Conservation (phyloP, 2,888 invertebrate species). For the Euspilapteryx auroguttella region DNA sequence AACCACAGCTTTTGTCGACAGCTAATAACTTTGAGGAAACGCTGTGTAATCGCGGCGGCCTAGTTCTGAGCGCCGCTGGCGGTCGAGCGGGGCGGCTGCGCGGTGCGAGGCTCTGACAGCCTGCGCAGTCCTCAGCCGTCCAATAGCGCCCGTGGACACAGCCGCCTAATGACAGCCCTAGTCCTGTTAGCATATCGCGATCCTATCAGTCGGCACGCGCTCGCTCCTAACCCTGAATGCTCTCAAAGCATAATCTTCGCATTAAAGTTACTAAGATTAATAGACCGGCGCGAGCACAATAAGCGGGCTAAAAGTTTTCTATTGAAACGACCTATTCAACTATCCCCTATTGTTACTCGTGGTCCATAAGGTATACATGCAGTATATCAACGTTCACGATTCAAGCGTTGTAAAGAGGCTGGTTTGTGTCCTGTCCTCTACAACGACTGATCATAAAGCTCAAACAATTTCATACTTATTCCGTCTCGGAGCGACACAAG, state of each 20-base stretch:
- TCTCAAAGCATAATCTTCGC: slow-evolving; percentile 2
- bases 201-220: slow-evolving; percentile 14
- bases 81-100: not conserved
- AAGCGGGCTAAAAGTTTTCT: not conserved
- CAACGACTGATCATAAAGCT: no score
- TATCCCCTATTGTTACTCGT: no score
- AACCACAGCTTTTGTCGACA: slow-evolving; percentile 28
- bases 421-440: no score
- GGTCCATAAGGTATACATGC: no score
- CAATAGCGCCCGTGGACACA: slow-evolving; percentile 16
- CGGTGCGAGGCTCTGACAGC: not conserved
- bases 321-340: slow-evolving; percentile 4
- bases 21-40: slow-evolving; percentile 36
- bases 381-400: slow-evolving; percentile 4
- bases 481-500: no score
- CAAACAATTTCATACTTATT: no score
- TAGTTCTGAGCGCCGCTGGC: no score
- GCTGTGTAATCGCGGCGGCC: slow-evolving; percentile 25
- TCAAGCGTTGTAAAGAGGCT: no score
- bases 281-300: slow-evolving; percentile 2
- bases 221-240: not conserved
- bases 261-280: slow-evolving; percentile 1
- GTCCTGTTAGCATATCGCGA: slow-evolving; percentile 11
- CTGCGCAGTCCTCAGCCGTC: no score
- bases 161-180: slow-evolving; percentile 20